Evolutionary conservation across 2,797 vertebrate genomes (phyloP), one percentile per base, ranked within the genome.

Genomic region (Astyanax mexicanus): DNA sequence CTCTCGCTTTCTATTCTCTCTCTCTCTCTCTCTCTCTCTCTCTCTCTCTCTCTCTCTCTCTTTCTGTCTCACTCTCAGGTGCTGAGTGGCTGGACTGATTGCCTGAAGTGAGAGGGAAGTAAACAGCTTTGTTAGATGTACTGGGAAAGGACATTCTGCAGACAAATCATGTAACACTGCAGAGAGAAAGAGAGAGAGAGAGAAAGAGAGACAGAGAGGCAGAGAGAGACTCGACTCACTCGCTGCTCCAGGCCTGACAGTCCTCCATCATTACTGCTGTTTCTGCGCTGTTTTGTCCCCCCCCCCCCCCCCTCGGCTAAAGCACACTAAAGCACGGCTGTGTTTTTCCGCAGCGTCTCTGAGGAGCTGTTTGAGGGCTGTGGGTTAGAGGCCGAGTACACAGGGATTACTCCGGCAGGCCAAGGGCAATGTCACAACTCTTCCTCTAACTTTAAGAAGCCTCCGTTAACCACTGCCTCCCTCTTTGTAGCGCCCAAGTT

Each of bases 201-300:
- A 61, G 69, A 55, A 45, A 42, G 32, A 64, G 23, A 45, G 10
- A 35, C 25, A 64, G 49, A 17, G 27, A 58, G 29, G 58, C 52
- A 35, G 17, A 23, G 11, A 62, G 6, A 9, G 47, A 58, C 7
- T 75, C 17, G 12, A 66, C 67, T 70, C 37, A 51, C 29, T 61
- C 35, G 57, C 55, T 44, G 68, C 61, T 52, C 57, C 54, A 51
- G 52, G 60, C 64, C 68, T 58, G 69, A 69, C 66, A 65, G 72
- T 75, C 42, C 60, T 79, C 78, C 35, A 80, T 71, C 58, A 52
- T 71, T 80, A 80, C 65, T 15, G 47, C 32, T 21, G 64, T 75
- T 75, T 52, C 49, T 57, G 61, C 57, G 38, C 64, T 66, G 61
- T 74, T 74, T 66, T 23, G 47, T 45, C n/a, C n/a, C 75, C 42